Conservation (phyloP, 2,113 vertebrate species). For the Heliornis fulica region DNA sequence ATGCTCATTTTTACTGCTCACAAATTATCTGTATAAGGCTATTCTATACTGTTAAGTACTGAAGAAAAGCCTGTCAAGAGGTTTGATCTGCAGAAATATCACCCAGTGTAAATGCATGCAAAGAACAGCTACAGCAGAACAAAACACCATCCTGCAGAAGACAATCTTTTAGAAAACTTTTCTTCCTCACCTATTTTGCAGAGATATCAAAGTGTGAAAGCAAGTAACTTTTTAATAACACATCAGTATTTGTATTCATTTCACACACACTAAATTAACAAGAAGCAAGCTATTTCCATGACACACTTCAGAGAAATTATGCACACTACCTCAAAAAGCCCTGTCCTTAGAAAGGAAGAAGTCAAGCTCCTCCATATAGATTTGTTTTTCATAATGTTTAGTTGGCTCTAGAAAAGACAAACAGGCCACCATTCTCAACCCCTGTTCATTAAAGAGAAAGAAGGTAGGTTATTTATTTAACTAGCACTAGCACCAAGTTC, state of each 20-base stretch:
- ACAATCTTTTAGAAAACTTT: not conserved
- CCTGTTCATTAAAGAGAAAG: slow-evolving; percentile 29
- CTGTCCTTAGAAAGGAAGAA: slow-evolving; percentile 30
- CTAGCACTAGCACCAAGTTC: not conserved
- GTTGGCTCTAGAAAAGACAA: slow-evolving; percentile 9
- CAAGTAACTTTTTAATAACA: not conserved
- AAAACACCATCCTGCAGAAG: not conserved
- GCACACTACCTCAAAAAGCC: slow-evolving; percentile 10
- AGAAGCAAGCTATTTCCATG: not conserved
- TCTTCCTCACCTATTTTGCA: not conserved
- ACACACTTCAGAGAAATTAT: slow-evolving; percentile 13
- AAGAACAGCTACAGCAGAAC: not conserved
- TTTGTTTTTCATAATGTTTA: slow-evolving; percentile 16
- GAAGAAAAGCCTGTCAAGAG: not conserved
- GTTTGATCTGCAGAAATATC: not conserved
- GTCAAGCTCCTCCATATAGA: slow-evolving; percentile 25
- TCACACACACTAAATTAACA: not conserved
- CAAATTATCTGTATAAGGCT: not conserved
- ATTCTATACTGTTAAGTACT: not conserved
- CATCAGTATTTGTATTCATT: not conserved
- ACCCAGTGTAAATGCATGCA: not conserved
- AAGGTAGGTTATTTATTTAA: not conserved
- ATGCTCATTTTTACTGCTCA: not conserved
- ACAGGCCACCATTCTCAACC: not conserved
- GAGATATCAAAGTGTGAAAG: not conserved